Base-by-base conservation (phyloP, 2,113 vertebrate genomes). In the Platysteira castanea region DNA sequence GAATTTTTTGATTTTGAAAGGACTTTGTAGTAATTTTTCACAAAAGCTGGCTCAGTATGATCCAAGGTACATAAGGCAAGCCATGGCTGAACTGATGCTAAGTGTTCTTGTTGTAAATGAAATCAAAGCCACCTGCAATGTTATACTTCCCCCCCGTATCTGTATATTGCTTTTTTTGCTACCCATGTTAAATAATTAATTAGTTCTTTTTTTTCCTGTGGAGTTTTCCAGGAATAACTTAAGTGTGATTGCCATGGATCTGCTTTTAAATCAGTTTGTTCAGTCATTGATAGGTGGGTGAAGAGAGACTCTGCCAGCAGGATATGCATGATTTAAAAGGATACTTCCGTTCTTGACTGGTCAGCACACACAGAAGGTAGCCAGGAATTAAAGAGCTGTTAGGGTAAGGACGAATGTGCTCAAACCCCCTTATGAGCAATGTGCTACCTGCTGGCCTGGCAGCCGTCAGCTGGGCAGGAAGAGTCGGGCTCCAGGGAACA, bases 401-500 rank as follows among this genome's bases (percentile, higher is more conserved):
- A 47, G 44, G 64, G 46, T 71, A 42, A 80, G 47, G 39, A 42
- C 1, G 0, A 30, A 20, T 24, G 42, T 41, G 19, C 30, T 30
- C 41, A 23, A 39, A 30, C 2, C 27, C 33, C 13, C 4, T 27
- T 18, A 35, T 15, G 33, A 20, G 54, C 15, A 23, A 13, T 6
- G 28, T n/a, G 39, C 39, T 33, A 1, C 22, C 4, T 60, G 39
- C 63, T 46, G 56, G 28, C 37, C 28, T 7, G 70, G 50, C 37
- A 41, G 63, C 42, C 49, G 47, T 23, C 33, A 6, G 47, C 37
- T 59, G 46, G 28, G 35, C 14, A 7, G 74, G 41, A 33, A 11
- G 33, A 44, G 13, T 7, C 0, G 0, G 27, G 23, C 17, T 56
- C 20, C 0, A 0, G 37, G 18, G 35, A 60, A 18, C 59, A 67